These are phyloP conservation scores for Oophaga sylvatica DNA, from an alignment of 2,797 vertebrate genomes.

Conservation along the genomic window DNA sequence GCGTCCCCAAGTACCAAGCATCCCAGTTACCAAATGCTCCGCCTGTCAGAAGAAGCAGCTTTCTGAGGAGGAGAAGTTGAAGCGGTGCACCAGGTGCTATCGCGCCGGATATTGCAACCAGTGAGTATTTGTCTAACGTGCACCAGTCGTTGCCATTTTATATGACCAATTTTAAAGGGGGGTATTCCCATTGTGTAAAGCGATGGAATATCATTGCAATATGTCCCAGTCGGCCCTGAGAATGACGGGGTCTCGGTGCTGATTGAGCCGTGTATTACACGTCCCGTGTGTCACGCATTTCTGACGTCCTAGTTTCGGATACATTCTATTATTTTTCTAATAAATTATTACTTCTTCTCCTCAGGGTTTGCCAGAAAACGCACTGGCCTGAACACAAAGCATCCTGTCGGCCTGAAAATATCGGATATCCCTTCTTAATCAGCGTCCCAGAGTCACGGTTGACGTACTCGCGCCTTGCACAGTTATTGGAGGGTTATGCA, in stretches of 20 bases:
- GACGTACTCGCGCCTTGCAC: constrained; percentile 86
- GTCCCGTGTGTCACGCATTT: background rate
- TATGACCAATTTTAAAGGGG: background rate
- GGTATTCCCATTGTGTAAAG: too few relatives aligned
- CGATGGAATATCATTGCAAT: too few relatives aligned
- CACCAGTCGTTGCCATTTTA: background rate
- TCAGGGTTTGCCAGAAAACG: constrained; percentile 89
- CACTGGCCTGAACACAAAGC: constrained; percentile 94
- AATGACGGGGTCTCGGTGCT: too few relatives aligned
- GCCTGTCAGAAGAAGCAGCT: constrained; percentile 92
- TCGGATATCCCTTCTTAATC: constrained; percentile 93
- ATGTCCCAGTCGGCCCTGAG: too few relatives aligned
- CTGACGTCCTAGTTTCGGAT: background rate
- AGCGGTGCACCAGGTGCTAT: constrained; percentile 95
- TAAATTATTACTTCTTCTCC: background rate
- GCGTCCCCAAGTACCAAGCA: constrained; percentile 92
- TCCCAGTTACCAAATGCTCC: constrained; percentile 90
- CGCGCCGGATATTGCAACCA: constrained; percentile 98
- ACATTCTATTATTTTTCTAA: background rate
- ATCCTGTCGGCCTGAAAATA: constrained; percentile 89
- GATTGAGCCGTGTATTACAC: too few relatives aligned
- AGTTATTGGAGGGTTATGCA: constrained; percentile 93
- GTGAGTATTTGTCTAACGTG: constrained; percentile 76
- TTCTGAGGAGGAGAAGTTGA: constrained; percentile 92
- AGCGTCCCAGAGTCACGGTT: constrained; percentile 92